Percentiles rank a stretch among this genome's conserved stretches.
These are phyloP conservation scores for Nomada ruficornis DNA, from an alignment of 2,888 invertebrate genomes.

Conservation along the genomic window DNA sequence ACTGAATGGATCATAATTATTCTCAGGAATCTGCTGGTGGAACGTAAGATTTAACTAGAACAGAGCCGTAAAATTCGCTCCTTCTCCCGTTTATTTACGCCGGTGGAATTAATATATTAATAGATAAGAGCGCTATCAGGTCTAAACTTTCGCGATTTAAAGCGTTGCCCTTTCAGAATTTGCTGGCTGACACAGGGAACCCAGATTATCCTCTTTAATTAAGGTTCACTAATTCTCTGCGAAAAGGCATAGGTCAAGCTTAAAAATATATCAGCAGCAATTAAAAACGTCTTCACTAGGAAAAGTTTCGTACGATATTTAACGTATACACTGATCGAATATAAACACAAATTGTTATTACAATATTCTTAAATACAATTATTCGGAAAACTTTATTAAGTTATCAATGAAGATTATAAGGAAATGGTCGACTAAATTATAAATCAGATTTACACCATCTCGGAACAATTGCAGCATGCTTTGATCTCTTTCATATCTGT, in stretches of 20 bases:
- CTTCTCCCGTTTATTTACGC: constrained; percentile 24
- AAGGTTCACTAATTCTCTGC: constrained; percentile 20
- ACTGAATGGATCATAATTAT: neutral
- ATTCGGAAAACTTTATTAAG: neutral
- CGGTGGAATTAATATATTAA: constrained; percentile 38
- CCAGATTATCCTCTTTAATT: constrained; percentile 36
- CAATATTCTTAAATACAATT: neutral
- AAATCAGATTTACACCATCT: neutral
- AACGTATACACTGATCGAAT: neutral
- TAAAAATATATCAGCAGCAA: neutral
- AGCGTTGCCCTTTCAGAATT: constrained; percentile 33
- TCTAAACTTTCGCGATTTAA: constrained; percentile 38
- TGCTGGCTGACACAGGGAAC: constrained; percentile 6
- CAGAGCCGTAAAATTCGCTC: constrained; percentile 7
- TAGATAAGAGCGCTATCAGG: constrained; percentile 44
- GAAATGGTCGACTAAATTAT: too few relatives aligned
- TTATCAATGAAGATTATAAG: neutral
- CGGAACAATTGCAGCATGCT: neutral
- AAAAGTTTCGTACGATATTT: neutral
- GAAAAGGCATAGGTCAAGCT: constrained; percentile 3
- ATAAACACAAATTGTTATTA: neutral
- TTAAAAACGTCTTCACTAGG: neutral
- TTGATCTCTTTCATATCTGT: neutral
- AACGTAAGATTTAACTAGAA: neutral
- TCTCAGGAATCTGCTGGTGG: neutral